Evolutionary conservation across 2,888 invertebrate genomes (phyloP).

Genomic region (Notodonta dromedarius): DNA sequence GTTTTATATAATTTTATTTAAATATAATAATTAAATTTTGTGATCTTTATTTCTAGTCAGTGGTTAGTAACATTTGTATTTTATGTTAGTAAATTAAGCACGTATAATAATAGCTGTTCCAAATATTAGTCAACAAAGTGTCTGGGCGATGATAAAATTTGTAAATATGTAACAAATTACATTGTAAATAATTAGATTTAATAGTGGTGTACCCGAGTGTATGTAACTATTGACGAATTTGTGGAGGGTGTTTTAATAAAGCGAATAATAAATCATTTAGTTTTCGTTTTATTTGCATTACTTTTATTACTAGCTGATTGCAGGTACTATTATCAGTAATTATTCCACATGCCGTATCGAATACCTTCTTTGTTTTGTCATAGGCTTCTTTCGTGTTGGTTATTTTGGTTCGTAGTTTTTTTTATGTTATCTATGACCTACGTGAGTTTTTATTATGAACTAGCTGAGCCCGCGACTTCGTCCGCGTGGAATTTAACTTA

Average conservation of each 20-base stretch:
- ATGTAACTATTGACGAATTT: slow-evolving; percentile 69
- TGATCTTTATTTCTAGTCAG: slow-evolving; percentile 38
- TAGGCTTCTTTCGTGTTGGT: too few species aligned
- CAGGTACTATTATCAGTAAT: too few species aligned
- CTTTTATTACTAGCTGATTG: too few species aligned
- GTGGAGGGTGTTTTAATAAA: slow-evolving; percentile 83
- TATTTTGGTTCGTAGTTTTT: too few species aligned
- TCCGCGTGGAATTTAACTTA: too few species aligned
- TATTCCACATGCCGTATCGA: too few species aligned
- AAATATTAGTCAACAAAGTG: slow-evolving; percentile 30
- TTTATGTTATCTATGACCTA: too few species aligned
- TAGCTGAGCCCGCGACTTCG: too few species aligned
- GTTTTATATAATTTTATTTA: too few species aligned
- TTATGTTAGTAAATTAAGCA: slow-evolving; percentile 5
- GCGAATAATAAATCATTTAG: slow-evolving; percentile 61
- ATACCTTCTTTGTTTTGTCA: too few species aligned
- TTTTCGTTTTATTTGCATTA: slow-evolving; percentile 32
- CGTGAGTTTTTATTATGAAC: too few species aligned
- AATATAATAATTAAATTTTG: background rate
- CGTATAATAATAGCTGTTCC: slow-evolving; percentile 15
- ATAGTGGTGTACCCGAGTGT: slow-evolving; percentile 72
- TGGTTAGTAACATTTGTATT: slow-evolving; percentile 15
- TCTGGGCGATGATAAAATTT: slow-evolving; percentile 42
- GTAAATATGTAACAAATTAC: slow-evolving; percentile 62
- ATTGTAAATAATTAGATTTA: slow-evolving; percentile 66